Evolutionary conservation across 2,797 vertebrate species (phyloP), one percentile per base, ranked within the genome.

Genomic region (Coregonus sp.): DNA sequence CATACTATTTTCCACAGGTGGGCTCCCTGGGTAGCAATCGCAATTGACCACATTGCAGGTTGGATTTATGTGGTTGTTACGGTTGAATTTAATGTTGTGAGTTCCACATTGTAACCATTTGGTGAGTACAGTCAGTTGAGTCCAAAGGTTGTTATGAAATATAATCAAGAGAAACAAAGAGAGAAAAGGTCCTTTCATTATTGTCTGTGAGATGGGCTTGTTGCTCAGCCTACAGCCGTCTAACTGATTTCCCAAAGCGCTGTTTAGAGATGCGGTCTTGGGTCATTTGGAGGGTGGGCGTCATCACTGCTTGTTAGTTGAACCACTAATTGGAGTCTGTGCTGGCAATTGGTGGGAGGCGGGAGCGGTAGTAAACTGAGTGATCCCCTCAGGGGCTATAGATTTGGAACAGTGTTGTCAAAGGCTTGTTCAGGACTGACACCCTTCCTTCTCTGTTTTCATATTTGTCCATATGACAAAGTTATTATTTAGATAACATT

Each of bases 301-400:
- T 87, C 86, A 88, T 86, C 85, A 65, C 76, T 71, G 82, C 86
- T 84, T 81, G 84, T 85, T 86, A 85, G 79, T 25, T 72, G 69
- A 81, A 83, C 86, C 87, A 84, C 87, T 86, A 89, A 87, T 82
- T 87, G 82, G 73, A 78, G 86, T 86, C 81, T 79, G 83, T 81
- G 81, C 78, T 73, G 40, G 81, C 81, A 81, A 75, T 61, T 82
- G 81, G 59, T 63, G 18, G 54, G 54, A 59, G 18, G 54, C 11
- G 59, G 20, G 59, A 11, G n/a, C 9, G 9, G 59, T 63, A 20
- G 59, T 25, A 25, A 20, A 63, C 59, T 81, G 80, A 76, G 79
- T 79, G 81, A 76, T 80, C 74, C 68, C 67, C 5, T 59, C 75
- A 74, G 81, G 75, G 77, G 69, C 72, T 69, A 68, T n/a, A 75